Base-by-base conservation (phyloP, 2,888 invertebrate genomes). In the Leptinotarsa rubiginosa region DNA sequence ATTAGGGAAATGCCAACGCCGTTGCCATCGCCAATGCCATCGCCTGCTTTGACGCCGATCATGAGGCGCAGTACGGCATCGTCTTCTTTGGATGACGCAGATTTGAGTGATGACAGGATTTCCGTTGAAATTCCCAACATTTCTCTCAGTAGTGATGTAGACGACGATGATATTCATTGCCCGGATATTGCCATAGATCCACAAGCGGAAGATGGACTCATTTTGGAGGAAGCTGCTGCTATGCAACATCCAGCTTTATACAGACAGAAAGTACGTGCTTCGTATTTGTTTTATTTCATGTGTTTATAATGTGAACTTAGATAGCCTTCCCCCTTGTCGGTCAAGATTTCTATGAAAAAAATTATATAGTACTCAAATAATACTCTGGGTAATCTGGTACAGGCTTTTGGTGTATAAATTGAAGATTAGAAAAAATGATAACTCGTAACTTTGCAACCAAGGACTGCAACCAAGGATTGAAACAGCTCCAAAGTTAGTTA, bases 1-100 rank as follows among this genome's bases (percentile, higher is more conserved):
- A 95, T 95, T 79, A 89, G 93, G 79, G 94, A 94, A 87, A 89
- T 94, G 80, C 94, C 94, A 3, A 94, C 94, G 0, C 94, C 94
- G 25, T 88, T 93, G 47, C 94, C 94, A 18, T 94, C 94, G 4
- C 93, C 93, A 5, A 89, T 93, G 70, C 93, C 93, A 16, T 92
- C 92, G 16, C 93, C 93, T 4, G 89, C 93, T 18, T 90, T 93
- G 16, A 93, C 93, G 0, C 94, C 94, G 0, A 88, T 62, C 18
- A 90, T 91, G 89, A 84, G 90, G 78, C 84, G 87, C 66, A 83
- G 83, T 62, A 82, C 83, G 18, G 77, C 89, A 86, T 74, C 90
- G 87, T 74, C 91, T 85, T 75, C 88, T 85, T 70, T 88, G 87
- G 89, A 89, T 87, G 80, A 88, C 87, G 83, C 89, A 84, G 88